Percentiles rank a stretch among this genome's conserved stretches.
phyloP scores from a whole-genome alignment of 2,888 invertebrate species.

The Octonoba sinensis region DNA sequence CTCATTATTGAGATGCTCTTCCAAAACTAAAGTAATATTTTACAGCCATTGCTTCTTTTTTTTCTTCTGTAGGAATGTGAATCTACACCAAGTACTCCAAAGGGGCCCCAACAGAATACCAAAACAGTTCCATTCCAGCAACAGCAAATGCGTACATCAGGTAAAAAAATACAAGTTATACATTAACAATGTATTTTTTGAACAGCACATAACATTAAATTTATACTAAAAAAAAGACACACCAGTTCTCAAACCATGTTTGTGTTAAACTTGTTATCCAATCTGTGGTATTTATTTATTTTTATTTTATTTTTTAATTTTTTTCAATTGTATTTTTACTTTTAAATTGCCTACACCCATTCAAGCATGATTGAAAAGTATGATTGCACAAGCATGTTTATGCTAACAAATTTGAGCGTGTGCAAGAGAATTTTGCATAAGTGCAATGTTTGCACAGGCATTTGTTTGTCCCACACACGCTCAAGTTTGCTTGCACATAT shows the following conservation, averaged over 20 bases:
- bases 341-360: neutral
- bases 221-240: neutral
- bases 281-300: neutral
- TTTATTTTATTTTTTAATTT: no score
- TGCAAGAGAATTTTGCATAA: no score
- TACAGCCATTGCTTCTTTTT: no score
- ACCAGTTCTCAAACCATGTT: no score
- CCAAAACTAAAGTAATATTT: no score
- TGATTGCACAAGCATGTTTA: no score
- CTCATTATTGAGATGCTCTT: no score
- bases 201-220: neutral
- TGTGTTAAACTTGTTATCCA: neutral
- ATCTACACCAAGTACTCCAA: slow-evolving; percentile 5
- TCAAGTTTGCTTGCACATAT: no score
- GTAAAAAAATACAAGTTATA: slow-evolving; percentile 17
- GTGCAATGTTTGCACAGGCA: no score
- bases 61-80: slow-evolving; percentile 46
- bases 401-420: no score
- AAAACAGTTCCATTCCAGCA: slow-evolving; percentile 35
- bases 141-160: slow-evolving; percentile 13
- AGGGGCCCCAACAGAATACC: neutral
- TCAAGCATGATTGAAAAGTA: no score
- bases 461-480: no score
- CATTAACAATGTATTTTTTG: neutral
- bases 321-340: neutral